Evolutionary conservation across 2,113 vertebrate genomes (phyloP).

Genomic region (Chascanopsetta lugubris): DNA sequence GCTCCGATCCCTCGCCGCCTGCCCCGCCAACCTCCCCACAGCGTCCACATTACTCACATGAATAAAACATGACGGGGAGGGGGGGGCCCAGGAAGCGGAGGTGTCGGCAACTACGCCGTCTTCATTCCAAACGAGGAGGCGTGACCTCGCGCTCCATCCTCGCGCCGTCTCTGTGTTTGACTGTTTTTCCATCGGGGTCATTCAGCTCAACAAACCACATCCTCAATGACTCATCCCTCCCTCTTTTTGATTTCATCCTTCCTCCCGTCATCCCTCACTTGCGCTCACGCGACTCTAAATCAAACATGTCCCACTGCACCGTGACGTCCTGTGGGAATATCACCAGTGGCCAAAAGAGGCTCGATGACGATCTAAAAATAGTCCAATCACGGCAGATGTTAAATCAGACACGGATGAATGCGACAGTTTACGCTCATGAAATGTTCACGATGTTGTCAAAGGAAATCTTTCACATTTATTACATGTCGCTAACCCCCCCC

Average conservation of each 20-base stretch:
- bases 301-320: constrained; percentile 5
- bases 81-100: constrained; percentile 49
- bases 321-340: constrained; percentile 2
- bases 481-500: too few relatives aligned
- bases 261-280: not conserved
- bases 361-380: constrained; percentile 23
- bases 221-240: not conserved
- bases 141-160: constrained; percentile 6
- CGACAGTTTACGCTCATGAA: constrained; percentile 15
- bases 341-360: constrained; percentile 13
- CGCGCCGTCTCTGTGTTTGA: not conserved
- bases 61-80: constrained; percentile 70
- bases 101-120: constrained; percentile 19
- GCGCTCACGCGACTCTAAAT: constrained; percentile 17
- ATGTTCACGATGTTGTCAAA: constrained; percentile 31
- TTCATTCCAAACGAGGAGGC: constrained; percentile 38
- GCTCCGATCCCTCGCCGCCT: constrained; percentile 44
- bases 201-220: not conserved
- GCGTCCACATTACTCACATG: constrained; percentile 46
- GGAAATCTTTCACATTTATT: constrained; percentile 1
- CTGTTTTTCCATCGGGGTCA: not conserved
- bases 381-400: constrained; percentile 22
- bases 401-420: constrained; percentile 28
- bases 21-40: constrained; percentile 39
- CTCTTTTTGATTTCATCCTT: not conserved